Evolutionary conservation across 2,888 invertebrate genomes (phyloP), one percentile per base, ranked within the genome.

Genomic region (Pecten maximus): DNA sequence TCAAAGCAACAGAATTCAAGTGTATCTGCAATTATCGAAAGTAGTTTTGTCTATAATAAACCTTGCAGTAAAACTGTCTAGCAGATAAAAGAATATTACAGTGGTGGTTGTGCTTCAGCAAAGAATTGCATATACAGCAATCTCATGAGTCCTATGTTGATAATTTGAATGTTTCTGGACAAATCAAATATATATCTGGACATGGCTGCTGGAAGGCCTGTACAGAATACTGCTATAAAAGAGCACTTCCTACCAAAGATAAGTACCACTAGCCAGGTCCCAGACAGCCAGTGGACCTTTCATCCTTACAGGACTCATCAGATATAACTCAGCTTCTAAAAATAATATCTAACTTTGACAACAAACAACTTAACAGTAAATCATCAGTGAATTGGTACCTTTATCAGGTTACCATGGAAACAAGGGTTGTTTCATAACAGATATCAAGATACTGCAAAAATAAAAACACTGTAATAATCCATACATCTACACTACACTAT

Each of bases 181-280:
- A 74, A 74, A 74, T 28, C 35, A 74, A 28, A 74, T 28, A 74
- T 74, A 28, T 74, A 74, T 74, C 74, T 74, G 74, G 74, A 28
- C 74, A 74, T 74, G 6, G 23, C 10, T 28, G 28, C 74, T 74
- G 35, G 74, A 74, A 35, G 10, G 23, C 74, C 8, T 74, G 10
- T 28, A 28, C 28, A 28, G 35, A 28, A 16, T 1, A 74, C 3
- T 23, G 74, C 74, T 74, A 35, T 35, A 74, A 74, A 74, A 74
- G 74, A 74, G 54, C 54, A 54, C 54, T 23, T n/a, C 23, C 0
- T 54, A n/a, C 23, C 19, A n/a, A 2, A 74, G 74, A 74, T 74
- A 74, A 74, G 12, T 28, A 74, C 8, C 35, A 6, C 60, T 28
- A 16, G 35, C 74, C 74, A 12, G 3, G 74, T 74, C 28, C 15